Evolutionary conservation across 2,888 invertebrate species (phyloP).

Genomic region (Baccha elongata): DNA sequence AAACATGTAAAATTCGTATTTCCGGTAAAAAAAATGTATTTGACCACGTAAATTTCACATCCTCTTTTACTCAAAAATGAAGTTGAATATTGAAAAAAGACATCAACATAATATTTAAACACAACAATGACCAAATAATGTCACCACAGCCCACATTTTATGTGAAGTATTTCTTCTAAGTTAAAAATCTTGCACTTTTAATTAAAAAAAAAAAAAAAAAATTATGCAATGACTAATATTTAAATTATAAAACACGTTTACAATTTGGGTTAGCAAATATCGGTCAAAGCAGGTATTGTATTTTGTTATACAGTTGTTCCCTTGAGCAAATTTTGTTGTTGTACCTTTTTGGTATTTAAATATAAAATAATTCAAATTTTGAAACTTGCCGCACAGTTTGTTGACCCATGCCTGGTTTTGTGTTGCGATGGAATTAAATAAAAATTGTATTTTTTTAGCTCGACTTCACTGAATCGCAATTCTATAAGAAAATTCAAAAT

Average conservation of each 20-base stretch:
- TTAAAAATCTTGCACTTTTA: background rate
- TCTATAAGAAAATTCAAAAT: too few species aligned
- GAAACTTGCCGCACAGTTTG: slow-evolving; percentile 10
- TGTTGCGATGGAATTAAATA: slow-evolving; percentile 6
- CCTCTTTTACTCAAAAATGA: background rate
- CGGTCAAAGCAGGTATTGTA: background rate
- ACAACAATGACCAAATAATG: background rate
- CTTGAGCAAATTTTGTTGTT: background rate
- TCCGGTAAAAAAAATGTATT: background rate
- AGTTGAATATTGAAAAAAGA: background rate
- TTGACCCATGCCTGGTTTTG: slow-evolving; percentile 3
- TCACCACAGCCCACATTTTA: background rate
- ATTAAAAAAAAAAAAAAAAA: background rate
- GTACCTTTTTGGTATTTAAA: too few species aligned
- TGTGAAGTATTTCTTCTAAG: background rate
- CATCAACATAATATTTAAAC: background rate
- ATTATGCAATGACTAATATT: slow-evolving; percentile 14
- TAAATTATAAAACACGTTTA: slow-evolving; percentile 8
- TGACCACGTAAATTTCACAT: background rate
- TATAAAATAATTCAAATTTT: background rate
- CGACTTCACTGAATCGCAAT: too few species aligned
- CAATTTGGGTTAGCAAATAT: slow-evolving; percentile 19
- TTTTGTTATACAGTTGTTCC: background rate
- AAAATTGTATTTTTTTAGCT: too few species aligned
- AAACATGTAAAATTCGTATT: too few species aligned